These are phyloP conservation scores for Fopius arisanus DNA, from an alignment of 1,140 invertebrate genomes.

Conservation along the genomic window DNA sequence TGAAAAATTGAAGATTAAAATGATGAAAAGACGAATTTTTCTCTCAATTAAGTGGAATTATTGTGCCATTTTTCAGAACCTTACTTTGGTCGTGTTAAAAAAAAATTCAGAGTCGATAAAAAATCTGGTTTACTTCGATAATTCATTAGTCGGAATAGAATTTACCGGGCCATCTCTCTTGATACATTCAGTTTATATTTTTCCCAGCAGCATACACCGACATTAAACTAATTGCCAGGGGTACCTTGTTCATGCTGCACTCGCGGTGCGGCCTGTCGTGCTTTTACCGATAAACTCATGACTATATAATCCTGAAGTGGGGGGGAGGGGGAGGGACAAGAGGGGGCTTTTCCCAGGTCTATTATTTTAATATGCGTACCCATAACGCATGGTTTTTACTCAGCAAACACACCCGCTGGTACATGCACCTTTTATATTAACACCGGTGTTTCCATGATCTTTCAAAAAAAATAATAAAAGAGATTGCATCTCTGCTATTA, in stretches of 20 bases:
- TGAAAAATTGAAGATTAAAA: not conserved
- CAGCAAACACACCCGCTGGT: not conserved
- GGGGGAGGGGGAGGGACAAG: not conserved
- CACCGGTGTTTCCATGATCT: not conserved
- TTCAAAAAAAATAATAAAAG: conserved; percentile 1
- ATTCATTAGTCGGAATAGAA: not conserved
- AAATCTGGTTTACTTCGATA: not conserved
- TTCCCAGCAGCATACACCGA: not conserved
- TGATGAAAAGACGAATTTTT: no score
- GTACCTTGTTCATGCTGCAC: conserved; percentile 11
- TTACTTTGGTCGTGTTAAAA: no score
- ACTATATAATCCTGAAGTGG: conserved; percentile 1
- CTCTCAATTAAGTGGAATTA: no score
- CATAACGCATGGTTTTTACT: conserved; percentile 9
- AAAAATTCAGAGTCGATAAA: no score
- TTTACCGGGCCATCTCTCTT: not conserved
- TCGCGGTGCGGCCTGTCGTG: conserved; percentile 7
- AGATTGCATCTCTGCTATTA: conserved; percentile 1
- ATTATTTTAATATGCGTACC: conserved; percentile 13
- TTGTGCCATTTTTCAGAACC: no score
- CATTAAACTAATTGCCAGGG: conserved; percentile 13
- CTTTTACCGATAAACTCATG: conserved; percentile 13
- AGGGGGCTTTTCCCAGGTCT: not conserved
- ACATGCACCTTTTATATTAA: conserved; percentile 2
- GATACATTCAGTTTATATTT: conserved; percentile 10